A percentile compares a stretch with the other conserved stretches of the same genome.
These are phyloP conservation scores for Gryllus longicercus DNA, from an alignment of 2,888 invertebrate species.

Conservation along the genomic window DNA sequence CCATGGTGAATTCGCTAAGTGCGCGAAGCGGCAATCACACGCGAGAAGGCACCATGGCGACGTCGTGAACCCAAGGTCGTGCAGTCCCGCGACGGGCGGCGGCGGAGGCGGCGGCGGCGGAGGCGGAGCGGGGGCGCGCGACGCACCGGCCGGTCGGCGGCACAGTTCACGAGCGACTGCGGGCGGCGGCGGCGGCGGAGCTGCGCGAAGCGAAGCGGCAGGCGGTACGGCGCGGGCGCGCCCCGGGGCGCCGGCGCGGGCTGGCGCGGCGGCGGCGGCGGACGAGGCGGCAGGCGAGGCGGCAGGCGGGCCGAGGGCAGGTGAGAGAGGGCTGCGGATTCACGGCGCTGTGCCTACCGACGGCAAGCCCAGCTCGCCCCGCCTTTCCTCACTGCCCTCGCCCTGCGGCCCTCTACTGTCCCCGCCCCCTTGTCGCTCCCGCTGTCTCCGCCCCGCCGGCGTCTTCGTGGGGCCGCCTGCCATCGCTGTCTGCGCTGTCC, in stretches of 20 bases:
- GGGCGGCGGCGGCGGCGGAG: neutral
- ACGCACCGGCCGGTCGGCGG: neutral
- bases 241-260: neutral
- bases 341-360: too few relatives aligned
- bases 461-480: too few relatives aligned
- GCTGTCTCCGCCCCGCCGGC: too few relatives aligned
- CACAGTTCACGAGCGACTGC: neutral
- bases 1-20: slow-evolving; percentile 18
- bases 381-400: too few relatives aligned
- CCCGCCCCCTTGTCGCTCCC: too few relatives aligned
- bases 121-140: neutral
- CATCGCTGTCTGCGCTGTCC: too few relatives aligned
- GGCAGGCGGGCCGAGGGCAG: neutral
- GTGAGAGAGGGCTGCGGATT: neutral
- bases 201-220: neutral
- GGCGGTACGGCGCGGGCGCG: neutral
- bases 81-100: too few relatives aligned
- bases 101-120: neutral
- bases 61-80: too few relatives aligned
- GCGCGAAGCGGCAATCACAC: neutral
- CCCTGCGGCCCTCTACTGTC: too few relatives aligned
- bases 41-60: neutral
- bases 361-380: too few relatives aligned
- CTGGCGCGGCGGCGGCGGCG: neutral
- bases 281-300: neutral